A percentile compares a stretch with the other conserved stretches of the same genome.
Conservation (phyloP, 2,888 invertebrate genomes). For the Agriotes lineatus region DNA sequence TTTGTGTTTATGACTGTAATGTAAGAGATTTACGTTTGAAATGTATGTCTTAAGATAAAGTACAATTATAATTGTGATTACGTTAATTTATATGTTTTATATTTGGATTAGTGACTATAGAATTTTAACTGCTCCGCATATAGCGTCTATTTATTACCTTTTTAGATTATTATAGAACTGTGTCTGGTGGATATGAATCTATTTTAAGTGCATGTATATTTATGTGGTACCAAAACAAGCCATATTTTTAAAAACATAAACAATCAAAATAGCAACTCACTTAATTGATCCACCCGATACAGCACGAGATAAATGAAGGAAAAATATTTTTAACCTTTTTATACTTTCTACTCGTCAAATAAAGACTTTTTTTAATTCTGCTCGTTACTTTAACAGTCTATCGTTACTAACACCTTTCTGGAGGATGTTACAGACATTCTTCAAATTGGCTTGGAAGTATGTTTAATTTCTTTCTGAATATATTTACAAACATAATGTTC, state of each 20-base stretch:
- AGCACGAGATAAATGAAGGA: background rate
- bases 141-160: no score
- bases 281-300: background rate
- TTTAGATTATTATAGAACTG: no score
- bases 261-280: no score
- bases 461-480: background rate
- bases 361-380: conserved; percentile 8
- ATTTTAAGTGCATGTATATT: no score
- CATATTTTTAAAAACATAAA: no score
- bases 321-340: background rate
- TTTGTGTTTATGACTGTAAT: background rate
- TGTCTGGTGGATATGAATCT: background rate
- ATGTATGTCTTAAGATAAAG: background rate
- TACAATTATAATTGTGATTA: conserved; percentile 13
- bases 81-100: background rate
- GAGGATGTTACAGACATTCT: conserved; percentile 10
- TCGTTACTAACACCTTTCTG: conserved; percentile 22
- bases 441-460: background rate
- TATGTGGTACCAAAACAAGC: no score
- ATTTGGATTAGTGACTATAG: background rate
- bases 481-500: no score
- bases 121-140: background rate
- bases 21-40: background rate
- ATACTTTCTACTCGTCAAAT: conserved; percentile 12
- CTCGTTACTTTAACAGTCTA: conserved; percentile 28